Evolutionary conservation across 2,113 vertebrate genomes (phyloP).

Genomic region (Tauraco erythrolophus): DNA sequence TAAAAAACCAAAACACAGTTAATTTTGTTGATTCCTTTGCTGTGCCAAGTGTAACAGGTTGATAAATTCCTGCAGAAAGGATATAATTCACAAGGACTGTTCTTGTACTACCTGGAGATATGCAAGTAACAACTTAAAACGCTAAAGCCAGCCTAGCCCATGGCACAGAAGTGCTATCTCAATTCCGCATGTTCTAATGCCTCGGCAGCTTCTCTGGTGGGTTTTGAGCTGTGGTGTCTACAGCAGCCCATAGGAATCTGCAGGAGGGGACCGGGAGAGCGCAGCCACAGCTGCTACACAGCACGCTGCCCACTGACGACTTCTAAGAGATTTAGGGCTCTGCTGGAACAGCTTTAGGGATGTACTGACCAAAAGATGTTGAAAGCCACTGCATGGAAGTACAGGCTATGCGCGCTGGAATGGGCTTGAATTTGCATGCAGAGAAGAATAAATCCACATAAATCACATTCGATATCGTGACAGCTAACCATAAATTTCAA

Average conservation of each 20-base stretch:
- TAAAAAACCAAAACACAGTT: neutral
- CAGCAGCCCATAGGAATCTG: rapidly evolving
- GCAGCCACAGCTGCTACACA: neutral
- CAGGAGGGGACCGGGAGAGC: neutral
- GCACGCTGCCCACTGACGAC: neutral
- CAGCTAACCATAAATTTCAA: neutral
- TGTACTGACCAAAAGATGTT: neutral
- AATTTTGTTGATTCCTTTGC: neutral
- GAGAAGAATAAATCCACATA: neutral
- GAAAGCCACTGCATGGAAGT: neutral
- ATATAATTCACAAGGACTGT: neutral
- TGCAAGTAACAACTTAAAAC: neutral
- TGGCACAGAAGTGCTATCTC: neutral
- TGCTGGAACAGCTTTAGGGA: neutral
- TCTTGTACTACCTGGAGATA: neutral
- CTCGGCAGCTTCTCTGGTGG: neutral
- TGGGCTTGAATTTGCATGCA: neutral
- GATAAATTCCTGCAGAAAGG: neutral
- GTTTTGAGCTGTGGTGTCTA: neutral
- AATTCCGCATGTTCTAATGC: rapidly evolving
- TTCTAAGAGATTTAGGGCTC: neutral
- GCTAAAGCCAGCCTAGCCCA: neutral
- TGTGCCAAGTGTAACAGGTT: neutral
- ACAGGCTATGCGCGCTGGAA: neutral
- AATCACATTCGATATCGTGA: neutral